These are phyloP conservation scores for Urechis unicinctus DNA, from an alignment of 2,888 invertebrate species.

Conservation along the genomic window DNA sequence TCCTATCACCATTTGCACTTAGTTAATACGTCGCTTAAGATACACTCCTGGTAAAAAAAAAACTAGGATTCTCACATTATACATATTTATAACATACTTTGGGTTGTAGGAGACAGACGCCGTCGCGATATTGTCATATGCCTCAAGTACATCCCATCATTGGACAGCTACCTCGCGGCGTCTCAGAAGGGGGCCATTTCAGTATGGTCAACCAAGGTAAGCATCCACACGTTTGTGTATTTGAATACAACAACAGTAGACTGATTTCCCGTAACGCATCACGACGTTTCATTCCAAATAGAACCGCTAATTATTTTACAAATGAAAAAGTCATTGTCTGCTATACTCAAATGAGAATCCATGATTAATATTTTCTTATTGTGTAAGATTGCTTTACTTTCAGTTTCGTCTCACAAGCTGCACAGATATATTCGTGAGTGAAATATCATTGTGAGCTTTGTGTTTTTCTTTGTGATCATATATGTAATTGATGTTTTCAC, in stretches of 20 bases:
- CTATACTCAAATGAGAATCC: too few species aligned
- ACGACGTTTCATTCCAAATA: too few species aligned
- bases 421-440: conserved; percentile 43
- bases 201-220: conserved; percentile 42
- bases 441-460: neutral
- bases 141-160: conserved; percentile 32
- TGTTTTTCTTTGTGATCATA: neutral
- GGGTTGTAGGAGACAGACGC: conserved; percentile 36
- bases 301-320: too few species aligned
- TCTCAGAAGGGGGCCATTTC: conserved; percentile 46
- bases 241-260: neutral
- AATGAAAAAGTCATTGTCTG: too few species aligned
- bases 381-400: conserved; percentile 1
- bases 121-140: conserved; percentile 41
- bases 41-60: too few species aligned
- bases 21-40: too few species aligned
- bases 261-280: neutral
- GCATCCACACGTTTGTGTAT: neutral
- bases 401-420: conserved; percentile 33
- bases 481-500: neutral
- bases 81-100: conserved; percentile 1
- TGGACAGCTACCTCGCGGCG: conserved; percentile 41
- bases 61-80: too few species aligned
- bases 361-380: neutral
- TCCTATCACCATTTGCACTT: too few species aligned